Evolutionary conservation across 37 sponge, comb jelly and placozoan species (phyloP).

Genomic region (Geodia barretti): DNA sequence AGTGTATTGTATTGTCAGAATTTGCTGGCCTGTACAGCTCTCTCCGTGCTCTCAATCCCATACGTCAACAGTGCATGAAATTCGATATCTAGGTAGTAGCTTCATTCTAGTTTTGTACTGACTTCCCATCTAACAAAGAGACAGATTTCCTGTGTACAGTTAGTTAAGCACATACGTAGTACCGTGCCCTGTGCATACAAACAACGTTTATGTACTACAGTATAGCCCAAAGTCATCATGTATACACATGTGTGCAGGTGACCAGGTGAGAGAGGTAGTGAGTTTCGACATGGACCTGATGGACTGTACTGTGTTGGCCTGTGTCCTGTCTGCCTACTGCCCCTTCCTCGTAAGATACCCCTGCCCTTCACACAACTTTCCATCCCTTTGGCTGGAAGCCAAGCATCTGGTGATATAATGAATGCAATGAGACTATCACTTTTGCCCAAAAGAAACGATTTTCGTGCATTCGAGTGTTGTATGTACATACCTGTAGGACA

Average conservation of each 20-base stretch:
- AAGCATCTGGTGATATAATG: too few species aligned
- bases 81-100: not conserved
- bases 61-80: too few species aligned
- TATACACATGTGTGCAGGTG: conserved; percentile 3
- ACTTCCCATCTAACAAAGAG: not conserved
- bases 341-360: conserved; percentile 59
- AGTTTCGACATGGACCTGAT: conserved; percentile 83
- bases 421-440: too few species aligned
- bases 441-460: too few species aligned
- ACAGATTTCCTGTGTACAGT: not conserved
- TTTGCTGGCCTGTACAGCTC: too few species aligned
- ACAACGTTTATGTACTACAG: not conserved
- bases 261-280: conserved; percentile 29
- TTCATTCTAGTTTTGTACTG: not conserved
- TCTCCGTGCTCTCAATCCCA: too few species aligned
- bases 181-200: not conserved
- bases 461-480: too few species aligned
- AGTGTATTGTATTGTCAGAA: too few species aligned
- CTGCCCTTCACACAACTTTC: too few species aligned
- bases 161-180: not conserved
- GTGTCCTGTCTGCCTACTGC: conserved; percentile 68
- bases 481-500: too few species aligned
- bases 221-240: too few species aligned
- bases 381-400: too few species aligned
- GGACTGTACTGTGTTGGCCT: conserved; percentile 78